Percentiles rank a stretch among this genome's conserved stretches.
Evolutionary conservation across 2,113 vertebrate species (phyloP).

Genomic region (Amblyopsis rosae): DNA sequence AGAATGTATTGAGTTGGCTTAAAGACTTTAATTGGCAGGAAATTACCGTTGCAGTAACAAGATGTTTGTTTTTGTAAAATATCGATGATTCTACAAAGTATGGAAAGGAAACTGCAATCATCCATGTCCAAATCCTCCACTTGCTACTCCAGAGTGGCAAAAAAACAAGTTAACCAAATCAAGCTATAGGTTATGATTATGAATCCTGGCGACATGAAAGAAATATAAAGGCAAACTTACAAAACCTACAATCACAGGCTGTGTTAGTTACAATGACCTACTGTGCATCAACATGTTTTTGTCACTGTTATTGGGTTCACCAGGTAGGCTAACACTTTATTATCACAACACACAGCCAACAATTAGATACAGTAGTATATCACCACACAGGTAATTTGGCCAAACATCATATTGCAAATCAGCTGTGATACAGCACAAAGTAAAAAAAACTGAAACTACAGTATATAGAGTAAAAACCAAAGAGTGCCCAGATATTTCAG

Average conservation of each 20-base stretch:
- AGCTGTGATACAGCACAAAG: too few relatives aligned
- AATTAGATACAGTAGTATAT: too few relatives aligned
- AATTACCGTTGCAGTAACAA: conserved; percentile 2
- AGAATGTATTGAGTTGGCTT: not conserved
- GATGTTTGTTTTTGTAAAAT: conserved; percentile 7
- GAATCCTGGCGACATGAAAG: not conserved
- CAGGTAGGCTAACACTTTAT: too few relatives aligned
- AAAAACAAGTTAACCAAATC: not conserved
- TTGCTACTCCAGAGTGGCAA: not conserved
- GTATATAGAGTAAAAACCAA: too few relatives aligned
- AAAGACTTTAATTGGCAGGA: conserved; percentile 17
- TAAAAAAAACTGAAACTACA: too few relatives aligned
- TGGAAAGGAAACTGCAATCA: not conserved
- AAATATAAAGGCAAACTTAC: not conserved
- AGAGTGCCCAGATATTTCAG: too few relatives aligned
- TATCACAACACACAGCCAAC: too few relatives aligned
- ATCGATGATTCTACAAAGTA: not conserved
- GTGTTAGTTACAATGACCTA: not conserved
- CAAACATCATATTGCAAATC: not conserved
- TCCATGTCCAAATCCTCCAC: not conserved
- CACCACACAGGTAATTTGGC: too few relatives aligned
- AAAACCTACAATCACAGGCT: not conserved
- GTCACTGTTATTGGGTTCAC: not conserved
- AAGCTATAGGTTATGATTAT: not conserved
- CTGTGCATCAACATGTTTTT: not conserved